These are phyloP conservation scores for Pectinophora gossypiella DNA, from an alignment of 1,140 invertebrate genomes.

Conservation along the genomic window DNA sequence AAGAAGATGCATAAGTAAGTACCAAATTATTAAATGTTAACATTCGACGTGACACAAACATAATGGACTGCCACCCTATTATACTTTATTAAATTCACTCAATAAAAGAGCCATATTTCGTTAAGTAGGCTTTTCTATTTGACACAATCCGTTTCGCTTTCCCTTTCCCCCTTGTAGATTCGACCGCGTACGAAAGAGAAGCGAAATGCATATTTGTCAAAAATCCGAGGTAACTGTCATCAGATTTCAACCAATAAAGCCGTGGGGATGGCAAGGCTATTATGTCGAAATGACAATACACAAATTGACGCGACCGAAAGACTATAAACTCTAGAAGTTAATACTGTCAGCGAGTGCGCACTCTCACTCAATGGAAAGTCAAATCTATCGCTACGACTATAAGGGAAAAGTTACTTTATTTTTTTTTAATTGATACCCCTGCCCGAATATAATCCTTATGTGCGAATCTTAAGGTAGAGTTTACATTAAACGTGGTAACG, in stretches of 20 bases:
- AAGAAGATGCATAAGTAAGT: no score
- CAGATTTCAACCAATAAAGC: slow-evolving; percentile 64
- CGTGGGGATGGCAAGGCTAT: slow-evolving; percentile 64
- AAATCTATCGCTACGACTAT: slow-evolving; percentile 10
- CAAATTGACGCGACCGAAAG: slow-evolving; percentile 69
- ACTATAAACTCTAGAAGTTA: slow-evolving; percentile 69
- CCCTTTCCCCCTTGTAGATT: slow-evolving; percentile 16
- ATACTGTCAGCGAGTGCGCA: slow-evolving; percentile 23
- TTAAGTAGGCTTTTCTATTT: slow-evolving; percentile 56
- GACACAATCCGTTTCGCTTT: slow-evolving; percentile 21
- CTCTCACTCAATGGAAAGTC: slow-evolving; percentile 6
- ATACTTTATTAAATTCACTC: slow-evolving; percentile 61
- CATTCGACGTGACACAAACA: slow-evolving; percentile 32
- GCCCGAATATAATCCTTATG: no score
- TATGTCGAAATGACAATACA: slow-evolving; percentile 73
- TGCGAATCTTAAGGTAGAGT: no score
- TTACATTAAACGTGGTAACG: no score
- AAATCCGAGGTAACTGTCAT: slow-evolving; percentile 58
- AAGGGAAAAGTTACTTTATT: slow-evolving; percentile 19
- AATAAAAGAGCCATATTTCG: slow-evolving; percentile 55
- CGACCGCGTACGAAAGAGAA: slow-evolving; percentile 22
- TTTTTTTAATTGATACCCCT: no score
- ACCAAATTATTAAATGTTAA: no score
- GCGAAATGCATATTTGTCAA: slow-evolving; percentile 38
- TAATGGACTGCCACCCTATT: slow-evolving; percentile 49